Evolutionary conservation across 2,113 vertebrate species (phyloP), one percentile per base, ranked within the genome.

Genomic region (Pomatostomus ruficeps): DNA sequence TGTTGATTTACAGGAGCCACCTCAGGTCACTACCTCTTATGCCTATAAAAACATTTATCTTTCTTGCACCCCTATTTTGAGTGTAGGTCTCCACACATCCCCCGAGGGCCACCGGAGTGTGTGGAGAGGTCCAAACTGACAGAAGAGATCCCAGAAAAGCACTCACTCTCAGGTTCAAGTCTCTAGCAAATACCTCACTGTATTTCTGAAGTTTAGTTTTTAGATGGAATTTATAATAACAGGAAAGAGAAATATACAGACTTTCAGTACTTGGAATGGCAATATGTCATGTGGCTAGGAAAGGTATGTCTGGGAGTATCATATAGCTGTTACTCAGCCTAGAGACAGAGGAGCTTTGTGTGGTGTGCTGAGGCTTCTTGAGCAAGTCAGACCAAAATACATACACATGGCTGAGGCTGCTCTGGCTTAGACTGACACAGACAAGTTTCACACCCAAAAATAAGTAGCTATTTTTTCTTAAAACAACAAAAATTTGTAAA

Each of bases 201-300:
- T 86, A 89, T 85, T 95, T 97, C 91, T 96, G 67, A 93, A 84
- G 89, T 89, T 95, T 89, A 87, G 88, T 71, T 97, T 97, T 96
- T 55, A 72, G 74, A 58, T 95, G 97, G 96, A 98, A 98, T 98
- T 98, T 98, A 94, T 95, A 98, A 98, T 97, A 98, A 98, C 97
- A 98, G 97, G 97, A 98, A 98, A 98, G 91, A 98, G 97, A 98
- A 98, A 98, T 97, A 98, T 96, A 98, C 97, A 97, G 96, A 95
- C 96, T 94, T 97, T 97, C 97, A 92, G 91, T 96, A 85, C 96
- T 98, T 97, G 97, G 97, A 97, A 93, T 96, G 87, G 97, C 95
- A 97, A 78, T 95, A 94, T 97, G 92, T 97, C 97, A 94, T 98
- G 98, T 97, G 97, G 97, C 88, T 97, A 89, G 91, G 82, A 96